phyloP scores from a whole-genome alignment of 2,797 vertebrate species.

The Perodicticus potto region DNA sequence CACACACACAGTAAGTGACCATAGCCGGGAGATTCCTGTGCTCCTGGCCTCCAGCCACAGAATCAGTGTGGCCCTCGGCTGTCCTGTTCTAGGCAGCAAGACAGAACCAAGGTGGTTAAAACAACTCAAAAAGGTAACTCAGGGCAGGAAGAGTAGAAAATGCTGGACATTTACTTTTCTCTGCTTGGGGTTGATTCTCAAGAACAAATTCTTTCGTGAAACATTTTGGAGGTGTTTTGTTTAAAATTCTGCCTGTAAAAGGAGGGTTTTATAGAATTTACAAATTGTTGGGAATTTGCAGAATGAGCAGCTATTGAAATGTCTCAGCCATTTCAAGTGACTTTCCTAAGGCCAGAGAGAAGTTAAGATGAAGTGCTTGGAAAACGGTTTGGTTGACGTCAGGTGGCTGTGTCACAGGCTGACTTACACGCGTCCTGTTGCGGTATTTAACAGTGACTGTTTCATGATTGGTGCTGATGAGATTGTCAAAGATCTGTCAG shows the following conservation, averaged over 20 bases:
- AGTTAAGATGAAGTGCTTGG: background rate
- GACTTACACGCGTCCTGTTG: background rate
- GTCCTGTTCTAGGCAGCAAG: background rate
- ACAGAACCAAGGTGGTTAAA: background rate
- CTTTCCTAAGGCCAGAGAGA: background rate
- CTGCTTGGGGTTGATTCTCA: background rate
- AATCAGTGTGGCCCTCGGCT: background rate
- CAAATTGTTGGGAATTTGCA: slow-evolving; percentile 15
- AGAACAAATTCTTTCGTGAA: slow-evolving; percentile 13
- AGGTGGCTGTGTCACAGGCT: background rate
- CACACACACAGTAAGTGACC: background rate
- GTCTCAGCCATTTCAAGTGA: background rate
- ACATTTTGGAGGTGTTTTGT: slow-evolving; percentile 36
- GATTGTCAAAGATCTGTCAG: background rate
- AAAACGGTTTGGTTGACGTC: background rate
- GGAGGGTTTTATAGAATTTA: slow-evolving; percentile 12
- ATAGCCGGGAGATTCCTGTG: background rate
- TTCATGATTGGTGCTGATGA: background rate
- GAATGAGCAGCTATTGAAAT: background rate
- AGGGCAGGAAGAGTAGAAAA: background rate
- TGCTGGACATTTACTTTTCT: background rate
- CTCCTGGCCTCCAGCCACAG: background rate
- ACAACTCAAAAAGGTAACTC: background rate
- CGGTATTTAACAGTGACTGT: background rate
- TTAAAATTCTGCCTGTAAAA: slow-evolving; percentile 11